phyloP scores from a whole-genome alignment of 1,140 invertebrate genomes.

The Gryllus bimaculatus region DNA sequence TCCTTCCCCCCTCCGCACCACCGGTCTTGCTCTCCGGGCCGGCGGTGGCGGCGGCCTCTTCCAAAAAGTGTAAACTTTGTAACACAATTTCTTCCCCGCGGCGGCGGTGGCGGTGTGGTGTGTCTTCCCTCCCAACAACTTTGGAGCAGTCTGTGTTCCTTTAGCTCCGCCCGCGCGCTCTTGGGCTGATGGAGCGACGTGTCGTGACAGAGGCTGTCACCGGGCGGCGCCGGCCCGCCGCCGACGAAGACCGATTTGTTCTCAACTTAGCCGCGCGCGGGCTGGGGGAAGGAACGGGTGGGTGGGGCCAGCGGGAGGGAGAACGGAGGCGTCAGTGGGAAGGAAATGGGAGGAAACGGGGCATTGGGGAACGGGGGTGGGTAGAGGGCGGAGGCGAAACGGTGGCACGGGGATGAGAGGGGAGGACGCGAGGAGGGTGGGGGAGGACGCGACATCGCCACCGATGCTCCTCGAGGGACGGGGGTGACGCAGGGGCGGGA shows the following conservation, averaged over 20 bases:
- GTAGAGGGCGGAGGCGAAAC: too few relatives aligned
- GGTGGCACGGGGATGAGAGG: too few relatives aligned
- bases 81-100: background rate
- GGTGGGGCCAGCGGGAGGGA: background rate
- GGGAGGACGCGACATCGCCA: too few relatives aligned
- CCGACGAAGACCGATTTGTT: slow-evolving; percentile 3
- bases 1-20: background rate
- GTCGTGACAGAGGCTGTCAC: slow-evolving; percentile 2
- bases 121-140: slow-evolving; percentile 3
- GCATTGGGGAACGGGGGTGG: too few relatives aligned
- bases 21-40: background rate
- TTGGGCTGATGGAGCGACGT: background rate
- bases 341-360: too few relatives aligned
- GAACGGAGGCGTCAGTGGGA: background rate
- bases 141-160: background rate
- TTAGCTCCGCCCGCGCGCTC: background rate
- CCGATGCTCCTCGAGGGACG: too few relatives aligned
- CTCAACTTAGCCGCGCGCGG: background rate
- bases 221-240: too few relatives aligned
- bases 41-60: background rate
- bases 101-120: background rate
- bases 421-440: too few relatives aligned
- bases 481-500: too few relatives aligned
- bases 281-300: too few relatives aligned
- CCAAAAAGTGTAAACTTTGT: slow-evolving; percentile 5